A percentile compares a stretch with the other conserved stretches of the same genome.
These are phyloP conservation scores for Notoglanidium macrostoma DNA, from an alignment of 2,797 vertebrate genomes.

Conservation along the genomic window DNA sequence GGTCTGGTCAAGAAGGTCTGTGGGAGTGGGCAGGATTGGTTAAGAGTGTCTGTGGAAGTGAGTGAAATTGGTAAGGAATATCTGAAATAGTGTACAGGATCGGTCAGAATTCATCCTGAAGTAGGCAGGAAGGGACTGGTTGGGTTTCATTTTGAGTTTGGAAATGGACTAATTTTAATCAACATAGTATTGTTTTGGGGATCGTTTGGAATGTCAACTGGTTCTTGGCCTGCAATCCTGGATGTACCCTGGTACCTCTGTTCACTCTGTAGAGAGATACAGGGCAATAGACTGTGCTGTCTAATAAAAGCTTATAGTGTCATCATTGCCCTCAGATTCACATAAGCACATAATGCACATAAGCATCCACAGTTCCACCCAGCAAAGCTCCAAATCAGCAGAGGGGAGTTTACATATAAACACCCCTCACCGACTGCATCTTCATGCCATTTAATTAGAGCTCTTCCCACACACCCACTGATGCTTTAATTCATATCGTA, in stretches of 20 bases:
- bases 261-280: neutral
- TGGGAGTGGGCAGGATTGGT: neutral
- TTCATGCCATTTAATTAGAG: constrained; percentile 28
- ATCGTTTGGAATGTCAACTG: neutral
- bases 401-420: constrained; percentile 30
- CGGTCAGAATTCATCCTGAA: neutral
- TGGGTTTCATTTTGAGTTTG: neutral
- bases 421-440: constrained; percentile 7
- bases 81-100: neutral
- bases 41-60: neutral
- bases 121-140: too few species aligned
- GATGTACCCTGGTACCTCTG: neutral
- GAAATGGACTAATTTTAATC: neutral
- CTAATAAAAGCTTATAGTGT: neutral
- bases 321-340: constrained; percentile 9
- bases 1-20: neutral
- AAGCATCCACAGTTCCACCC: constrained; percentile 20
- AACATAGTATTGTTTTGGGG: neutral
- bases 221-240: neutral
- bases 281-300: neutral
- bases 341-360: neutral
- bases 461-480: constrained; percentile 9
- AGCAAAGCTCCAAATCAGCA: constrained; percentile 13
- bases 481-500: constrained; percentile 24
- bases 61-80: too few species aligned